phyloP scores from a whole-genome alignment of 92 coral and sea anemone genomes.

The Diadumene lineata region DNA sequence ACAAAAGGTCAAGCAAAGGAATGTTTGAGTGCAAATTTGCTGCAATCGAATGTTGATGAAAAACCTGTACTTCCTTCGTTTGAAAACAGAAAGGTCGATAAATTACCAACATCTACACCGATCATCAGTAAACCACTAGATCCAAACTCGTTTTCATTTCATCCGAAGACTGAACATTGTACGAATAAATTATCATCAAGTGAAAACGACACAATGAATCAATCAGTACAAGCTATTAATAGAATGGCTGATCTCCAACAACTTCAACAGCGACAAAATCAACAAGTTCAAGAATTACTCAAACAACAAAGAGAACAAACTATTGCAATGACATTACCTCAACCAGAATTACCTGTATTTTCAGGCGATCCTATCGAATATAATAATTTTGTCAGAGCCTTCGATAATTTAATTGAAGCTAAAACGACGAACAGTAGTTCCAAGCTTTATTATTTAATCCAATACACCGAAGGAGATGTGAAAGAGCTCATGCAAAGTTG shows the following conservation, averaged over 20 bases:
- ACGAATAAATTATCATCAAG: neutral
- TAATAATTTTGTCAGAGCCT: conserved; percentile 47
- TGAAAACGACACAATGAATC: neutral
- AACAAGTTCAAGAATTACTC: conserved; percentile 3
- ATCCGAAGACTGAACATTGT: neutral
- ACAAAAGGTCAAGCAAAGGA: neutral
- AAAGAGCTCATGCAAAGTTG: conserved; percentile 21
- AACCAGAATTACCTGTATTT: conserved; percentile 44
- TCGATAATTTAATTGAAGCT: conserved; percentile 49
- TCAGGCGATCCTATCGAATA: conserved; percentile 53
- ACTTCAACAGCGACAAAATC: conserved; percentile 32
- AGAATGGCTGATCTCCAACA: conserved; percentile 7
- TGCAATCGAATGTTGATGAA: neutral
- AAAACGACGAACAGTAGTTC: conserved; percentile 45
- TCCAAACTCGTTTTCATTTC: neutral
- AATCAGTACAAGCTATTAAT: neutral
- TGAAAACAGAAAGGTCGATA: neutral
- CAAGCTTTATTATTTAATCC: conserved; percentile 45
- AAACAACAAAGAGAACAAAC: conserved; percentile 39
- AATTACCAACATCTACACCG: neutral
- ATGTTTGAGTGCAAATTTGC: neutral
- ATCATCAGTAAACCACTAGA: too few relatives aligned
- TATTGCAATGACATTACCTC: conserved; percentile 53
- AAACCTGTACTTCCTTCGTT: neutral
- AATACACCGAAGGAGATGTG: conserved; percentile 23